A percentile compares a stretch with the other conserved stretches of the same genome.
Evolutionary conservation across 2,888 invertebrate genomes (phyloP).

Genomic region (Beris chalybata): DNA sequence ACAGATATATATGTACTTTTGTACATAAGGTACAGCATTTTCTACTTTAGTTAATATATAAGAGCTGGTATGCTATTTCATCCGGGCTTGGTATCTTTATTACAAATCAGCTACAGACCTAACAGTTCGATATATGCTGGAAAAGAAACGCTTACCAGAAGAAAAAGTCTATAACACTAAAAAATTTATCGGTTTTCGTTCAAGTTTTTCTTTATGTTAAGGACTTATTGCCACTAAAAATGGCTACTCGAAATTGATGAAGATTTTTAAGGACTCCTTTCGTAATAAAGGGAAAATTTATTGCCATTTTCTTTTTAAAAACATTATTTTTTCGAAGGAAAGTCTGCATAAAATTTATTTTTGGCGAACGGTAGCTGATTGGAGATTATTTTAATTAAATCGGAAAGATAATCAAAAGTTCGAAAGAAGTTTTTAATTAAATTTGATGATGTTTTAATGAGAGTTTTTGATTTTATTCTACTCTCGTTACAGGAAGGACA

Average conservation of each 20-base stretch:
- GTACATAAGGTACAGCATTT: no score
- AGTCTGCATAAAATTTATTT: no score
- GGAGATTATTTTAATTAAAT: no score
- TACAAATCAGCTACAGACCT: background rate
- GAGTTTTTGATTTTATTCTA: no score
- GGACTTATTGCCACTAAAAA: conserved; percentile 13
- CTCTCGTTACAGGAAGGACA: no score
- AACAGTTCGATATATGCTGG: conserved; percentile 8
- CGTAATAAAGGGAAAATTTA: background rate
- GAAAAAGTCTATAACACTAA: conserved; percentile 19
- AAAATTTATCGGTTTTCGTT: conserved; percentile 26
- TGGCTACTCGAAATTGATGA: conserved; percentile 15
- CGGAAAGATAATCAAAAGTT: no score
- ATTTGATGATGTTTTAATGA: no score
- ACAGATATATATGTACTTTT: background rate
- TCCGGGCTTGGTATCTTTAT: conserved; percentile 1
- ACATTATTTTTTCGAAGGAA: no score
- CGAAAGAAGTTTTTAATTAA: no score
- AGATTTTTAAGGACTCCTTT: conserved; percentile 13
- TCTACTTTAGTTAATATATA: background rate
- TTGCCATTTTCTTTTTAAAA: no score
- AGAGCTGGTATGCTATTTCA: background rate
- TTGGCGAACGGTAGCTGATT: no score
- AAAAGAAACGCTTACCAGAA: conserved; percentile 2
- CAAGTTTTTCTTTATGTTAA: conserved; percentile 16